Base-by-base conservation (phyloP, 1,140 invertebrate genomes). In the Geopemphigus sp. region DNA sequence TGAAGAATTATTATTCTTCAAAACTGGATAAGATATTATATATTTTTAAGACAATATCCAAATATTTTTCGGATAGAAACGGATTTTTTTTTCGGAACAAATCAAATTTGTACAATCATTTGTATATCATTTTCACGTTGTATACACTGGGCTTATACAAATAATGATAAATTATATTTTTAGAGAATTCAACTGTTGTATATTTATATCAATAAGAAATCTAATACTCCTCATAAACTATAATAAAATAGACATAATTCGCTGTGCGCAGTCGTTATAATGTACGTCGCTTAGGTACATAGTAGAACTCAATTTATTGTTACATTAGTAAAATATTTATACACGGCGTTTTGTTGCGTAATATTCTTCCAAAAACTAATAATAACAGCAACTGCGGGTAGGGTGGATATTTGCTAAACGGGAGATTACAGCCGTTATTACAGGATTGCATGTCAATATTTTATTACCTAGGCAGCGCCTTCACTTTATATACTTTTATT, bases 371-470 rank as follows among this genome's bases (percentile, higher is more conserved):
- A 61, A 15, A 76, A 47, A 39, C 73, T 76, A 76, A 76, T 76
- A 61, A 61, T 45, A 59, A 74, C 26, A 39, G 26, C 12, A 59
- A 8, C n/a, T 24, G 39, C 8, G 19, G 56, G n/a, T 11, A 76
- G 57, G 72, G 72, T 57, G 29, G 73, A 61, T 76, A 76, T 76
- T 76, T 61, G 22, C 57, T 76, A 76, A 76, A 76, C 57, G 59
- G 72, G n/a, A 74, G 72, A 74, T 74, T 74, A 76, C 73, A n/a
- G 32, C 57, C 73, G 32, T 76, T 76, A 76, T 76, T 76, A 76
- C 73, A 26, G 73, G 73, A 76, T 76, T 61, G 73, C 73, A 76
- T 76, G 73, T 76, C 73, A 76, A 76, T 76, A 76, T 76, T 76
- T 76, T 76, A 76, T 76, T 76, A 76, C 73, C 73, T 61, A 76